These are phyloP conservation scores for Eptatretus burgeri DNA, from an alignment of 2,113 vertebrate genomes.

Conservation along the genomic window DNA sequence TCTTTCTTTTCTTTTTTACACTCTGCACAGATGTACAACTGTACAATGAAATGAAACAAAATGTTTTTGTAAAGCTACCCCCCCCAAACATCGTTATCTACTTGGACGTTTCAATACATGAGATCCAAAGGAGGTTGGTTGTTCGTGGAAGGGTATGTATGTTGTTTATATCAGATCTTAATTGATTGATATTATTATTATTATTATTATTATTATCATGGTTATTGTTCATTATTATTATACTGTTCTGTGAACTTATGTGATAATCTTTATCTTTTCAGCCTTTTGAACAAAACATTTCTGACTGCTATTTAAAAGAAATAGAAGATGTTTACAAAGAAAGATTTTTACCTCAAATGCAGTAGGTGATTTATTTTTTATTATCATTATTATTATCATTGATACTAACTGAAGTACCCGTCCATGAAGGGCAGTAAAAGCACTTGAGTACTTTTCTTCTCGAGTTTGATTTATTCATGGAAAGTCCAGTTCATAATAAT, in stretches of 20 bases:
- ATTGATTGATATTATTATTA: not conserved
- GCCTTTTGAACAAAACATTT: conserved; percentile 7
- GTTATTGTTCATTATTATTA: too few species aligned
- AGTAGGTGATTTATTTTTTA: not conserved
- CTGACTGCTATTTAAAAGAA: conserved; percentile 1
- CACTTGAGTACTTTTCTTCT: not conserved
- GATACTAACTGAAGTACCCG: not conserved
- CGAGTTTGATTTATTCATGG: not conserved
- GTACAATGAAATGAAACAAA: not conserved
- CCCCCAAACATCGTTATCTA: not conserved
- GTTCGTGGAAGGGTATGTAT: not conserved
- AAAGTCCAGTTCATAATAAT: not conserved
- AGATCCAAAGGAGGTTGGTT: not conserved
- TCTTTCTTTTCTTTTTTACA: not conserved
- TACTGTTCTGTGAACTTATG: not conserved
- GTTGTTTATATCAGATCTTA: not conserved
- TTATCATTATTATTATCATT: not conserved
- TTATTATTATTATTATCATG: not conserved
- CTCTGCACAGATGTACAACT: not conserved
- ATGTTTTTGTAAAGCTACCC: not conserved
- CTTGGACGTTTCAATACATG: not conserved
- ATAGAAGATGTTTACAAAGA: conserved; percentile 5
- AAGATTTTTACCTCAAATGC: conserved; percentile 3
- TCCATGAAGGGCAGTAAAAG: not conserved
- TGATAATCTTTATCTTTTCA: conserved; percentile 1